phyloP scores from a whole-genome alignment of 2,888 invertebrate genomes.

The Portevinia maculata region DNA sequence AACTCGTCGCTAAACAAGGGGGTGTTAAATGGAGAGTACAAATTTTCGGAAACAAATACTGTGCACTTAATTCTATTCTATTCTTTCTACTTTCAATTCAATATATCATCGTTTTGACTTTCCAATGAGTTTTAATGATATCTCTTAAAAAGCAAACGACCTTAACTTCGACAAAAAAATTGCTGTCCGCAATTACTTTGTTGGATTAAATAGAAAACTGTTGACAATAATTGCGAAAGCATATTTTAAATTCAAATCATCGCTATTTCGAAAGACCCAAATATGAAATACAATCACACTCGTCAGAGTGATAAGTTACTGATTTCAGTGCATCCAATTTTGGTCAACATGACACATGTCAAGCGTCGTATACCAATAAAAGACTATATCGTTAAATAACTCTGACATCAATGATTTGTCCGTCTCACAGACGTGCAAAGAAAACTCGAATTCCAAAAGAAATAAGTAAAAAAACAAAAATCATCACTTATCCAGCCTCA shows the following conservation, averaged over 20 bases:
- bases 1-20: no score
- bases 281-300: slow-evolving; percentile 40
- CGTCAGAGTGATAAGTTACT: slow-evolving; percentile 19
- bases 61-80: no score
- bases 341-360: slow-evolving; percentile 63
- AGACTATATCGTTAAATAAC: slow-evolving; percentile 42
- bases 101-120: no score
- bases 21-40: no score
- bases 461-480: slow-evolving; percentile 1
- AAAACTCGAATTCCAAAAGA: slow-evolving; percentile 28
- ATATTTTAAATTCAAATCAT: slow-evolving; percentile 30
- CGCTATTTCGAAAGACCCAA: slow-evolving; percentile 1
- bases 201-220: background rate
- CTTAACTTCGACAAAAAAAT: no score
- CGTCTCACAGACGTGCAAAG: slow-evolving; percentile 33
- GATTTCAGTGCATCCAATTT: slow-evolving; percentile 54
- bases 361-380: slow-evolving; percentile 31
- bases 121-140: no score
- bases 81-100: no score
- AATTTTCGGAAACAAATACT: no score
- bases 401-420: slow-evolving; percentile 54
- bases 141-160: no score
- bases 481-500: slow-evolving; percentile 25
- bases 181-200: background rate
- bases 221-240: background rate